phyloP scores from a whole-genome alignment of 2,888 invertebrate genomes.

The Rutpela maculata region DNA sequence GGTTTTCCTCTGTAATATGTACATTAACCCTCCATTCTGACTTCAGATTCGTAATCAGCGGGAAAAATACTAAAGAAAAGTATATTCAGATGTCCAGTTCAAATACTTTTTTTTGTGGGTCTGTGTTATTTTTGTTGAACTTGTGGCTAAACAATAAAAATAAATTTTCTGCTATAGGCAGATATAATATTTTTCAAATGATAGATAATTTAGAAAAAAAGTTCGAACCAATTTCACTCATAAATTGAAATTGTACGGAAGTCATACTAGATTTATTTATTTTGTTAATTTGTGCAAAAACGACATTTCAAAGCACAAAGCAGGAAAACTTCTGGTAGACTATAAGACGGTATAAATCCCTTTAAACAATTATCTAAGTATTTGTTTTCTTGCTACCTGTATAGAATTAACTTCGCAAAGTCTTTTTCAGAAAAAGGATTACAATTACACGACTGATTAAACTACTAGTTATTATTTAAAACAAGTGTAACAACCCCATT shows the following conservation, averaged over 20 bases:
- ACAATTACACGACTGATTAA: slow-evolving; percentile 69
- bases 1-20: too few species aligned
- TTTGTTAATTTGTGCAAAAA: slow-evolving; percentile 15
- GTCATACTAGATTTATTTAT: not conserved
- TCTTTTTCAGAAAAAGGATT: slow-evolving; percentile 62
- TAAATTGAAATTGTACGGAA: not conserved
- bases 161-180: too few species aligned
- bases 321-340: slow-evolving; percentile 37
- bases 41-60: too few species aligned
- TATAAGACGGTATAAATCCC: slow-evolving; percentile 47
- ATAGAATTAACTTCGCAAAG: slow-evolving; percentile 60
- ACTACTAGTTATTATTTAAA: slow-evolving; percentile 65
- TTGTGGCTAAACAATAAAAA: too few species aligned
- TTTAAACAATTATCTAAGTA: slow-evolving; percentile 50
- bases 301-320: slow-evolving; percentile 43
- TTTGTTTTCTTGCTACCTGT: slow-evolving; percentile 62
- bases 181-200: too few species aligned
- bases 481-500: slow-evolving; percentile 69
- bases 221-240: not conserved
- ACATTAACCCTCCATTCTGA: too few species aligned
- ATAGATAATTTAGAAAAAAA: not conserved
- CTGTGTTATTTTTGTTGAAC: too few species aligned
- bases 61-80: too few species aligned
- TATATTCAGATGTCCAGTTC: too few species aligned
- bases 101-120: too few species aligned